A percentile compares a stretch with the other conserved stretches of the same genome.
Conservation (phyloP, 2,888 invertebrate species). For the Eurytoma adleriae region DNA sequence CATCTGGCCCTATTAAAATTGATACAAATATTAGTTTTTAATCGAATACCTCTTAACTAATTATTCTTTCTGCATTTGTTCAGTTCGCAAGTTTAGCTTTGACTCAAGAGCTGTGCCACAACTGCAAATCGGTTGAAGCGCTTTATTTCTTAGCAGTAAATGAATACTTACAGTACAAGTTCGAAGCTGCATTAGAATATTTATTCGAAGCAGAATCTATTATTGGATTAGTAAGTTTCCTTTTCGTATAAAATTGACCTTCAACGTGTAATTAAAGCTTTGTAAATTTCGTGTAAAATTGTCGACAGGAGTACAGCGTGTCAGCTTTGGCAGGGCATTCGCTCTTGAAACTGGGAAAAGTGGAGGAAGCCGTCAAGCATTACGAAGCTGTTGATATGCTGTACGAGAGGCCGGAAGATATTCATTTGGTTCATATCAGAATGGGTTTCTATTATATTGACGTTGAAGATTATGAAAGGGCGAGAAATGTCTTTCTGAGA, state of each 20-base stretch:
- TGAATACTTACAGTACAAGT: slow-evolving; percentile 63
- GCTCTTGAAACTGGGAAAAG: slow-evolving; percentile 58
- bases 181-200: slow-evolving; percentile 63
- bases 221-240: slow-evolving; percentile 64
- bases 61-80: background rate
- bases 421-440: slow-evolving; percentile 66
- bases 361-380: slow-evolving; percentile 60
- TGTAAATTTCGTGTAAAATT: background rate
- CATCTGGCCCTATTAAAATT: background rate
- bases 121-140: slow-evolving; percentile 59
- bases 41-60: background rate
- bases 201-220: slow-evolving; percentile 61
- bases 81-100: slow-evolving; percentile 67
- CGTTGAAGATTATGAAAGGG: slow-evolving; percentile 59
- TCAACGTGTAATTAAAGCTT: background rate
- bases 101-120: slow-evolving; percentile 62
- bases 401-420: slow-evolving; percentile 64
- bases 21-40: background rate
- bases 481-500: slow-evolving; percentile 62
- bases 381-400: slow-evolving; percentile 65
- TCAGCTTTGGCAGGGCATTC: slow-evolving; percentile 67
- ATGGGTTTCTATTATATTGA: slow-evolving; percentile 64
- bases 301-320: slow-evolving; percentile 65
- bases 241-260: background rate
- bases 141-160: slow-evolving; percentile 67